Evolutionary conservation across 1,140 invertebrate species (phyloP).

Genomic region (Sogatella furcifera): DNA sequence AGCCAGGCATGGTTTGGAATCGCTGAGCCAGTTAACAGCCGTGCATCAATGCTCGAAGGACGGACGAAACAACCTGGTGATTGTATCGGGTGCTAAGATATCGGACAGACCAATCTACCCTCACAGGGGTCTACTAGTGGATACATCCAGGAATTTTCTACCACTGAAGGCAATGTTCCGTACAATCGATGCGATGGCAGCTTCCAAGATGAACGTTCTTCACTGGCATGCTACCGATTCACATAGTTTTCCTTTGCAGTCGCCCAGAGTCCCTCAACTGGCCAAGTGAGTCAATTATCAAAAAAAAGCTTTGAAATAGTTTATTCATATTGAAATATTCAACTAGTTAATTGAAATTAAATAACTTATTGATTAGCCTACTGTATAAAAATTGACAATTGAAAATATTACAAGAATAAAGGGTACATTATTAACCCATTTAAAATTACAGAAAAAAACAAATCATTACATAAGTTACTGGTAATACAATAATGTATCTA

Average conservation of each 20-base stretch:
- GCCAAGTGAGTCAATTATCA: constrained; percentile 36
- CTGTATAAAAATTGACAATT: too few relatives aligned
- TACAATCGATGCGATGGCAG: constrained; percentile 64
- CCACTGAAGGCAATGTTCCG: constrained; percentile 52
- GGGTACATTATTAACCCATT: too few relatives aligned
- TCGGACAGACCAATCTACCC: constrained; percentile 31
- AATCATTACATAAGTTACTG: too few relatives aligned
- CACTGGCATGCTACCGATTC: constrained; percentile 79
- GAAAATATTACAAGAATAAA: too few relatives aligned
- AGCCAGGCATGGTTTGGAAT: constrained; percentile 63
- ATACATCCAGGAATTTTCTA: constrained; percentile 67
- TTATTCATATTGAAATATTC: too few relatives aligned
- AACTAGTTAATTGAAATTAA: too few relatives aligned
- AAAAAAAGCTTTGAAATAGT: too few relatives aligned
- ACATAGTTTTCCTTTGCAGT: constrained; percentile 68
- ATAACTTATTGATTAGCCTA: too few relatives aligned
- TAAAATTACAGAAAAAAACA: too few relatives aligned
- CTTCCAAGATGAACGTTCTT: constrained; percentile 71
- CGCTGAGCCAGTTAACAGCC: constrained; percentile 52
- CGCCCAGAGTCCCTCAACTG: constrained; percentile 55
- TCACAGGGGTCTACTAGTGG: constrained; percentile 60
- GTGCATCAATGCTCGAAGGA: constrained; percentile 20
- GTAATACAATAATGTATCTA: too few relatives aligned
- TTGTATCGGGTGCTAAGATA: constrained; percentile 29
- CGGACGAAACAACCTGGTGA: constrained; percentile 24